phyloP scores from a whole-genome alignment of 1,140 invertebrate species.

The Zaprionus ghesquierei region DNA sequence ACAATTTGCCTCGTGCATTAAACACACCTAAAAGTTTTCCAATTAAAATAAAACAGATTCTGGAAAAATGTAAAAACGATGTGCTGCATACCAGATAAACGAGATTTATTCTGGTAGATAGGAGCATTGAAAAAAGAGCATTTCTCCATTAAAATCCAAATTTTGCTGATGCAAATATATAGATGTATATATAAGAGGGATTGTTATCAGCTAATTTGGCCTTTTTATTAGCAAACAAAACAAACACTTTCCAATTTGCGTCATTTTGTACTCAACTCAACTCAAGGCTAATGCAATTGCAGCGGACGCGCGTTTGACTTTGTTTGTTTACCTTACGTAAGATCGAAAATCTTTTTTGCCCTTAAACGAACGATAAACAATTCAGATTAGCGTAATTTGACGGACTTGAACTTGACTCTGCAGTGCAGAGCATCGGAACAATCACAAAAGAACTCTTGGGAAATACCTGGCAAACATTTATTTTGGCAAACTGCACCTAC shows the following conservation, averaged over 20 bases:
- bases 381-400: constrained; percentile 15
- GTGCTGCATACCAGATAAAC: constrained; percentile 5
- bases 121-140: constrained; percentile 1
- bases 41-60: constrained; percentile 25
- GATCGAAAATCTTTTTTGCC: constrained; percentile 17
- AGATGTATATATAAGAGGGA: no score
- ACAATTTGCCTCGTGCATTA: constrained; percentile 15
- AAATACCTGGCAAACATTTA: constrained; percentile 73
- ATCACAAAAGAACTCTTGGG: constrained; percentile 40
- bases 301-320: constrained; percentile 51
- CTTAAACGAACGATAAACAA: constrained; percentile 48
- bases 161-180: no score
- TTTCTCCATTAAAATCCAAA: no score
- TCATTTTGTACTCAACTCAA: not conserved
- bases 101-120: constrained; percentile 1
- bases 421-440: constrained; percentile 22
- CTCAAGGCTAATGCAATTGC: constrained; percentile 53
- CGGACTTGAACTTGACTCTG: constrained; percentile 73
- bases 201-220: no score
- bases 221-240: not conserved
- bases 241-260: constrained; percentile 3
- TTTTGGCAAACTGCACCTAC: constrained; percentile 46
- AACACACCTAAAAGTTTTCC: not conserved
- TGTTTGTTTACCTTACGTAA: constrained; percentile 64
- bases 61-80: constrained; percentile 19